Base-by-base conservation (phyloP, 2,797 vertebrate genomes). In the Falco naumanni region DNA sequence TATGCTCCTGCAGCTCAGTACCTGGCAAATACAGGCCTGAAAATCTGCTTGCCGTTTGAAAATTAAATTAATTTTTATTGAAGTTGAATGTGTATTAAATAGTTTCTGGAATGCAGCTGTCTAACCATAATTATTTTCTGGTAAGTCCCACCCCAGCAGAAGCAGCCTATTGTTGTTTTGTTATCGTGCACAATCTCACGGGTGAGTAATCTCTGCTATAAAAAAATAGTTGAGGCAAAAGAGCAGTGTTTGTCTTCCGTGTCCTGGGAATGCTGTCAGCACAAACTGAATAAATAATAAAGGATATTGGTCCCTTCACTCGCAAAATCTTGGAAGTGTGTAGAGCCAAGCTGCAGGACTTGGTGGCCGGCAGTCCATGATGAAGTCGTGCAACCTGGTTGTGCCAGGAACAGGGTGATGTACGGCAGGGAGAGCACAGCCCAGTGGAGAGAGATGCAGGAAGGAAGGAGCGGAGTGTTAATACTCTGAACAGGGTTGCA, bases 151-250 rank as follows among this genome's bases (percentile, higher is more conserved):
- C 33, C 33, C 53, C 39, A 39, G 56, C 63, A 53, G 47, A 19
- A 70, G 70, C 33, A 37, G 43, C 31, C 25, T 20, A 1, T 22
- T 51, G 2, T 17, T 41, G 18, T 43, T 47, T 31, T 21, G 37
- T 53, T 28, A 12, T 3, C 57, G 24, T 21, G 26, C 53, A 19
- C 29, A 1, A 10, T 28, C 34, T 17, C 4, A 4, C 1, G 1
- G 33, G 11, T 16, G 10, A 37, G 16, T 43, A 8, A 61, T 18
- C 14, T 18, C 13, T 21, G 9, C 26, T 34, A 10, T 11, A 34
- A 59, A 60, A 31, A 33, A 50, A 41, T 1, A 4, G 2, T 2
- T 41, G 31, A 47, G 81, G 69, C 51, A 37, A 54, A 37, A 54
- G 51, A 41, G 31, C 51, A 65, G 12, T 1, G 26, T 41, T 76